phyloP scores from a whole-genome alignment of 2,113 vertebrate genomes.

The Ondatra zibethicus region DNA sequence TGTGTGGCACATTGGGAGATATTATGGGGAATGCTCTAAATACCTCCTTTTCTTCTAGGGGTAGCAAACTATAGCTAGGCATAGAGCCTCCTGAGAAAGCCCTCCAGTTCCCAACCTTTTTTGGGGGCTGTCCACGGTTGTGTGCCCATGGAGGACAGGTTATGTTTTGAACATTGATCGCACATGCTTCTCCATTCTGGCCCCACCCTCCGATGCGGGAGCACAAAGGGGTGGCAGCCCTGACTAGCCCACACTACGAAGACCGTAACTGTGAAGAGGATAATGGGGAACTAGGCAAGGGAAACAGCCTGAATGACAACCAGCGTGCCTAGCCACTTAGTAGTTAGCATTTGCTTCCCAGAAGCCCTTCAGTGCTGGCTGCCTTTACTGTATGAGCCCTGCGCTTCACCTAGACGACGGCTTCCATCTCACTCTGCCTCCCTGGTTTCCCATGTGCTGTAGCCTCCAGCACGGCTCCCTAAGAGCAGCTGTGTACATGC shows the following conservation, averaged over 20 bases:
- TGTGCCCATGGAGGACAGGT: neutral
- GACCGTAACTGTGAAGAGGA: neutral
- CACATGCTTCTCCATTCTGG: neutral
- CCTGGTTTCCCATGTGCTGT: neutral
- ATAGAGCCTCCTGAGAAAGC: rapidly evolving
- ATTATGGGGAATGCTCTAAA: neutral
- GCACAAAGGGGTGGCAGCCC: no score
- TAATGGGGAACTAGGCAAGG: neutral
- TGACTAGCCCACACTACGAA: neutral
- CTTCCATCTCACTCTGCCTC: neutral
- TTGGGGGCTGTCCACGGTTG: neutral
- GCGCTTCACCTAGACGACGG: no score
- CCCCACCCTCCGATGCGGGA: neutral
- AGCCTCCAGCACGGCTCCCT: neutral
- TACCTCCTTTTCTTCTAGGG: neutral
- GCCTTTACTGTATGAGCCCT: no score
- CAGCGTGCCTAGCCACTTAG: no score
- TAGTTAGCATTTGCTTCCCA: neutral
- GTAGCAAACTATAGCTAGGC: neutral
- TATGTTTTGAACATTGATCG: rapidly evolving
- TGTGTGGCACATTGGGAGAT: neutral
- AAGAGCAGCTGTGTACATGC: neutral
- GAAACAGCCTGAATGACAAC: neutral
- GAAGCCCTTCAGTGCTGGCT: neutral
- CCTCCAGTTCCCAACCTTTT: neutral